A percentile compares a stretch with the other conserved stretches of the same genome.
These are phyloP conservation scores for Trichogramma evanescens DNA, from an alignment of 2,888 invertebrate species.

Conservation along the genomic window DNA sequence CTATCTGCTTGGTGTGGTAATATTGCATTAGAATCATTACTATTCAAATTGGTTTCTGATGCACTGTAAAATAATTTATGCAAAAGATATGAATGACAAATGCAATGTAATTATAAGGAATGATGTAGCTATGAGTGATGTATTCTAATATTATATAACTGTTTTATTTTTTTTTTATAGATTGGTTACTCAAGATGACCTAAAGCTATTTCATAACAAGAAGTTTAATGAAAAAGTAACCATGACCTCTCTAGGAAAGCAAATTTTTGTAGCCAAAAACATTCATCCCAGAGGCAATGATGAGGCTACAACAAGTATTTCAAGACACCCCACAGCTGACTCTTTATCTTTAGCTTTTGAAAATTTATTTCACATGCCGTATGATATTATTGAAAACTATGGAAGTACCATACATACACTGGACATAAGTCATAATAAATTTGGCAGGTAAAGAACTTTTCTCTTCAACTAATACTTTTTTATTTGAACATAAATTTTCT, in stretches of 20 bases:
- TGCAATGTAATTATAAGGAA: no score
- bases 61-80: no score
- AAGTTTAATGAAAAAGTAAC: slow-evolving; percentile 30
- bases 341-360: slow-evolving; percentile 41
- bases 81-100: no score
- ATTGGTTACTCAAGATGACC: slow-evolving; percentile 26
- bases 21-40: no score
- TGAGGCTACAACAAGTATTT: slow-evolving; percentile 24
- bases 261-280: slow-evolving; percentile 37
- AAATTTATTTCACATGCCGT: slow-evolving; percentile 40
- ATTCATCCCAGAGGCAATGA: slow-evolving; percentile 35
- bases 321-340: slow-evolving; percentile 27
- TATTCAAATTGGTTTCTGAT: no score
- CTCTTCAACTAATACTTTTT: slow-evolving; percentile 8
- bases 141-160: no score
- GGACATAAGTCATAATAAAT: slow-evolving; percentile 42
- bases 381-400: slow-evolving; percentile 40
- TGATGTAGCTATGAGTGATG: no score
- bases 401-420: slow-evolving; percentile 32
- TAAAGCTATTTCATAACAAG: slow-evolving; percentile 28
- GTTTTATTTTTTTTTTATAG: slow-evolving; percentile 16
- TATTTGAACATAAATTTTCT: background rate
- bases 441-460: slow-evolving; percentile 33
- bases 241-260: slow-evolving; percentile 43
- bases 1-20: no score